Evolutionary conservation across 2,113 vertebrate species (phyloP), one percentile per base, ranked within the genome.

Genomic region (Hippocampus guttulatus): DNA sequence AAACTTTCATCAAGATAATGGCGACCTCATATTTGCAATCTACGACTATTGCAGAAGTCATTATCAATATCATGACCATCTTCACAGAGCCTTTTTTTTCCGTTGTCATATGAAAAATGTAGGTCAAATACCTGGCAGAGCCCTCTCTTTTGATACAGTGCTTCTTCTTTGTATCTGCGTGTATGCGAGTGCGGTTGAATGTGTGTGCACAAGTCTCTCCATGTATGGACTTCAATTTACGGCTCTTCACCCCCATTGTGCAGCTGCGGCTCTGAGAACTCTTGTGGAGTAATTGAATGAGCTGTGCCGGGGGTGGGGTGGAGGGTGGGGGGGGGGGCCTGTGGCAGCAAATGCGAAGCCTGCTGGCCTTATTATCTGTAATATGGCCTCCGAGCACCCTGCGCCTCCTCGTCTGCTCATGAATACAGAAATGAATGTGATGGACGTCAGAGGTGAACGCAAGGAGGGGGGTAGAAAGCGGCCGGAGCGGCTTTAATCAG

Each of bases 211-310:
- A 72, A 61, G 80, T 55, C 43, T 84, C 76, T 73, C 74, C 83
- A 84, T 79, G 81, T 87, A 84, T 84, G 81, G 84, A 87, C 87
- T 76, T 91, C 88, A 89, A 89, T 89, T 87, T 88, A 75, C 84
- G 82, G 81, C 81, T 85, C 85, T 86, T 85, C 86, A 83, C 84
- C 87, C 86, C 85, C 87, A 84, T 76, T 83, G 85, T 82, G 87
- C 86, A 90, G 89, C 87, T 88, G 87, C 81, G 84, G 84, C 85
- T 88, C 82, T 23, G 88, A 90, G 85, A 88, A 90, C 89, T 90
- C 88, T 89, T 87, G 81, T 85, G 77, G 79, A 85, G 85, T 91
- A 91, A 91, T 90, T 90, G 90, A 91, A 91, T 89, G 88, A 88
- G 83, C 84, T 3, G 66, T 78, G 65, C 83, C 75, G 70, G 76